Percentiles rank a stretch among this genome's conserved stretches.
Evolutionary conservation across 2,113 vertebrate genomes (phyloP).

Genomic region (Hucho hucho): DNA sequence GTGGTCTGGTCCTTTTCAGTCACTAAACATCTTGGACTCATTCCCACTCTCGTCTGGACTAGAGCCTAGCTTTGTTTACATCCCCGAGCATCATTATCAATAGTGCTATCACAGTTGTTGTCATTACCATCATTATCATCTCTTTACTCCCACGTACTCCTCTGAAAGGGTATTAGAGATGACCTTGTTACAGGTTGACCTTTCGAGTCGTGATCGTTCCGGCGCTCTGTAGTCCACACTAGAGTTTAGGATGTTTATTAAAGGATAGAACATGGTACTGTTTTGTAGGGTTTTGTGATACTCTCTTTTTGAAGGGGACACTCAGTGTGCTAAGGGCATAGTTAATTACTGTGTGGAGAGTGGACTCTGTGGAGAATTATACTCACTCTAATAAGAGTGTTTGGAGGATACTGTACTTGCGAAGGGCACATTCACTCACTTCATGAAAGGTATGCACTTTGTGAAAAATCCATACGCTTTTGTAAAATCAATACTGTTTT

Average conservation of each 20-base stretch:
- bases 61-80: neutral
- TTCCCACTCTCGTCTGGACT: too few relatives aligned
- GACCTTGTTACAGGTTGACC: neutral
- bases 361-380: neutral
- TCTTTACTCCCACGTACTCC: neutral
- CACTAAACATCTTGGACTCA: too few relatives aligned
- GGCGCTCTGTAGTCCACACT: neutral
- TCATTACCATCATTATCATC: neutral
- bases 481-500: too few relatives aligned
- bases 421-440: neutral
- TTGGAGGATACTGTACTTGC: neutral
- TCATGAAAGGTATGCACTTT: too few relatives aligned
- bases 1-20: too few relatives aligned
- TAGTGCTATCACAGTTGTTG: neutral
- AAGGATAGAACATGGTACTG: neutral
- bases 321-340: neutral
- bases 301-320: neutral
- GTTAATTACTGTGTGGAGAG: neutral
- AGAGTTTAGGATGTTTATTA: neutral
- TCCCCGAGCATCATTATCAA: neutral
- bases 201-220: neutral
- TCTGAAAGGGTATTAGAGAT: neutral
- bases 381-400: neutral
- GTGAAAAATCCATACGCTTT: too few relatives aligned
- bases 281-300: neutral